These are phyloP conservation scores for Drosophila equinoxialis DNA, from an alignment of 1,140 invertebrate genomes.

Conservation along the genomic window DNA sequence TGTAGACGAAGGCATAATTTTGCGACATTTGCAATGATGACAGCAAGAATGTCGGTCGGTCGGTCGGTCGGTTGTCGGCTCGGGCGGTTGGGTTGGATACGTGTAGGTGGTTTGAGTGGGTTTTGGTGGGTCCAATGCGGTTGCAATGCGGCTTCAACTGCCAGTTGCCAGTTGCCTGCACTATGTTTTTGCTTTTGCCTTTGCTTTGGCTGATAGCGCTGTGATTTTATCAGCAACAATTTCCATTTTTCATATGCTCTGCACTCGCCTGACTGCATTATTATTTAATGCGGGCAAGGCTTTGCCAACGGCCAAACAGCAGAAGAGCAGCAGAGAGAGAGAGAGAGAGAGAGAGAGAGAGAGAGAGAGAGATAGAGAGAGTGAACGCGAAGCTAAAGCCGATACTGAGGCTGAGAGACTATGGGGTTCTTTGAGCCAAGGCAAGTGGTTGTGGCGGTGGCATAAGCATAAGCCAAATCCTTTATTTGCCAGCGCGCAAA, in stretches of 20 bases:
- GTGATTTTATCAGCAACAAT: slow-evolving; percentile 78
- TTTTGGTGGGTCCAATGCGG: slow-evolving; percentile 40
- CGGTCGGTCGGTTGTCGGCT: background rate
- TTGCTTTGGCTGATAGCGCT: slow-evolving; percentile 63
- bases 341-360: too few species aligned
- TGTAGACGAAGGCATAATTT: slow-evolving; percentile 64
- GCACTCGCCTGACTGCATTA: slow-evolving; percentile 41
- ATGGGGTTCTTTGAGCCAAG: slow-evolving; percentile 55
- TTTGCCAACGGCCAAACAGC: slow-evolving; percentile 3
- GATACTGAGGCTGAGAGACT: too few species aligned
- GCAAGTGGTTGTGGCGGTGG: slow-evolving; percentile 65
- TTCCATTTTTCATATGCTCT: slow-evolving; percentile 70
- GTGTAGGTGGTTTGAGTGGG: slow-evolving; percentile 4
- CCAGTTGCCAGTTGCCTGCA: slow-evolving; percentile 42
- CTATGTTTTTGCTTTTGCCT: slow-evolving; percentile 12
- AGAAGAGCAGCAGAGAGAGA: too few species aligned
- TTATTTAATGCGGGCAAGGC: slow-evolving; percentile 46
- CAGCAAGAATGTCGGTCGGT: slow-evolving; percentile 53
- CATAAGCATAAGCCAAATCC: slow-evolving; percentile 68
- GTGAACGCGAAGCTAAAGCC: background rate
- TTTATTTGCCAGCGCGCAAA: slow-evolving; percentile 48
- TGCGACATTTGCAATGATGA: slow-evolving; percentile 74
- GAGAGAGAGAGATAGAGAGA: background rate
- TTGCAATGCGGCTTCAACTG: slow-evolving; percentile 61
- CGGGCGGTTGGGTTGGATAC: too few species aligned